These are phyloP conservation scores for Apodemia duryi DNA, from an alignment of 2,888 invertebrate genomes.

Conservation along the genomic window DNA sequence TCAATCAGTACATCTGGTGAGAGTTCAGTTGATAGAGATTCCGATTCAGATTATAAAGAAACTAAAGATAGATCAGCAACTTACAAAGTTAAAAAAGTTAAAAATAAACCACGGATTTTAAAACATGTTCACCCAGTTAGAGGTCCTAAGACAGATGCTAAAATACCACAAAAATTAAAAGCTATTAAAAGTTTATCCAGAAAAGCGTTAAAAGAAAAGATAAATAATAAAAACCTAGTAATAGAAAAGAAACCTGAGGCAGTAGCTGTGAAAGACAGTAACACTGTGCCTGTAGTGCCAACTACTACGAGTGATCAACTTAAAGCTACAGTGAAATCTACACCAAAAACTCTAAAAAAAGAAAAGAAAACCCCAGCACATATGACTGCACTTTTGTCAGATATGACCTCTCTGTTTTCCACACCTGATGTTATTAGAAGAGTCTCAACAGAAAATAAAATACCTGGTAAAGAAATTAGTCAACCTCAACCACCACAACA, in stretches of 20 bases:
- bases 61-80: constrained; percentile 50
- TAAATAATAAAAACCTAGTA: constrained; percentile 46
- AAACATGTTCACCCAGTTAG: constrained; percentile 47
- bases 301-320: constrained; percentile 41
- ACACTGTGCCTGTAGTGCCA: constrained; percentile 41
- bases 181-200: constrained; percentile 47
- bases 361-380: constrained; percentile 82
- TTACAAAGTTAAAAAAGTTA: constrained; percentile 17
- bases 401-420: constrained; percentile 86
- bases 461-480: constrained; percentile 57
- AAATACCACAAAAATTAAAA: constrained; percentile 52
- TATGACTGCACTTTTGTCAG: constrained; percentile 72
- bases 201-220: constrained; percentile 60
- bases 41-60: constrained; percentile 81
- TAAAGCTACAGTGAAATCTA: constrained; percentile 68
- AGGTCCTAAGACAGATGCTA: constrained; percentile 49
- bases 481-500: constrained; percentile 58
- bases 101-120: constrained; percentile 59
- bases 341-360: constrained; percentile 56
- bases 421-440: constrained; percentile 88
- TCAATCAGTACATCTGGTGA: constrained; percentile 72
- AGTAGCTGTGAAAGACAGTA: constrained; percentile 41
- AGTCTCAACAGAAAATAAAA: constrained; percentile 77
- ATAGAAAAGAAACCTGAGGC: constrained; percentile 45
- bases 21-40: constrained; percentile 80